Evolutionary conservation across 1,140 invertebrate species (phyloP), one percentile per base, ranked within the genome.

Genomic region (Megalopta genalis): DNA sequence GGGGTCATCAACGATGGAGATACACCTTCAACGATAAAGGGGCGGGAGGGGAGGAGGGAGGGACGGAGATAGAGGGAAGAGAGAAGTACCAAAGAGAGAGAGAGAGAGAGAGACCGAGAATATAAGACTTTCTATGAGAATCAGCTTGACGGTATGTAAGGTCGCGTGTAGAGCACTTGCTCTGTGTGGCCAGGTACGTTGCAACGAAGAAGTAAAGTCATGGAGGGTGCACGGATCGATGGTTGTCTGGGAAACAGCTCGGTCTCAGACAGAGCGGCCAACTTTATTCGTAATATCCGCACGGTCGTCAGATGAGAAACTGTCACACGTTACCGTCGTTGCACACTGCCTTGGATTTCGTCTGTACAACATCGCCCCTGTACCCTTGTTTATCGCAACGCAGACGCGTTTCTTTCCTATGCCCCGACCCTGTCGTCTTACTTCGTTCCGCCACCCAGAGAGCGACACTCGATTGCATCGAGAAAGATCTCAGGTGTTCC

Each of bases 181-280:
- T 64, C 81, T 69, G 72, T 74, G 59, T 85, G 82, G 84, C 49
- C 57, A 80, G 78, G 81, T 66, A 80, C 64, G 42, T 64, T 76
- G 59, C 72, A 57, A 80, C 81, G 73, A 59, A 60, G 73, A 57
- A 80, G 69, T 63, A 73, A 82, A 85, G 74, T 73, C 73, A 80
- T 81, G 73, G 77, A 86, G 86, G 86, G 83, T 86, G 87, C 37
- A 81, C 77, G 87, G 89, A 90, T 90, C 89, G 89, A 90, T 90
- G 86, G 66, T 77, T 75, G 83, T 64, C 76, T 75, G 70, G 78
- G 78, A 84, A 78, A 75, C 73, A 39, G 39, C 39, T 66, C 64
- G 52, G 80, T 83, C 77, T 82, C 83, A 71, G 80, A 77, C 75
- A 76, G 80, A 80, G 77, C 59, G 57, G 66, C 9, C 14, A 64